phyloP scores from a whole-genome alignment of 2,113 vertebrate genomes.

The Actenoides hombroni region DNA sequence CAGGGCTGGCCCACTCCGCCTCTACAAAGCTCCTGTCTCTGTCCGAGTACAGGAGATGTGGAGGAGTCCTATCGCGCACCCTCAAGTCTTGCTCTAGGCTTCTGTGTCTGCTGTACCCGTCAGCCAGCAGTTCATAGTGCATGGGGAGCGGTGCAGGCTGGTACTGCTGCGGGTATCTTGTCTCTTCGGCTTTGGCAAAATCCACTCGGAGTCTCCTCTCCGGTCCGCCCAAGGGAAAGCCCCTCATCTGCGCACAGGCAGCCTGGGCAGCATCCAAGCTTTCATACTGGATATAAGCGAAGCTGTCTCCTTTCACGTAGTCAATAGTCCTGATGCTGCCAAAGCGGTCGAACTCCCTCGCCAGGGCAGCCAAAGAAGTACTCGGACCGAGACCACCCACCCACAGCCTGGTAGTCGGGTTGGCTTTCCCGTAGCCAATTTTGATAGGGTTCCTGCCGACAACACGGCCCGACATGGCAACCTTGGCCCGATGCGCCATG shows the following conservation, averaged over 20 bases:
- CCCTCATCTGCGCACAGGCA: slow-evolving; percentile 94
- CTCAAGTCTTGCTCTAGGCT: slow-evolving; percentile 90
- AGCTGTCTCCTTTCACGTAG: slow-evolving; percentile 95
- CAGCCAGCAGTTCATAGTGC: slow-evolving; percentile 87
- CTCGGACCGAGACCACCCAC: slow-evolving; percentile 92
- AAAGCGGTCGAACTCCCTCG: slow-evolving; percentile 95
- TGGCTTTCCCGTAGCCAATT: slow-evolving; percentile 96
- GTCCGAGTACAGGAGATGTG: slow-evolving; percentile 84
- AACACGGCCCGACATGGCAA: slow-evolving; percentile 94
- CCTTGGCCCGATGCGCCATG: slow-evolving; percentile 96
- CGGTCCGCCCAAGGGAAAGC: slow-evolving; percentile 88
- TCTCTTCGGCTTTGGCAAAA: slow-evolving; percentile 95
- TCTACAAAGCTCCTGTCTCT: slow-evolving; percentile 84
- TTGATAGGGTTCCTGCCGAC: slow-evolving; percentile 94
- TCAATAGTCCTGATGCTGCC: slow-evolving; percentile 96
- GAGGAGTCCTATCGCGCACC: slow-evolving; percentile 85
- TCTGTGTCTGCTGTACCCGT: slow-evolving; percentile 85
- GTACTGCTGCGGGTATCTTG: slow-evolving; percentile 81
- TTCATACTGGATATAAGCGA: slow-evolving; percentile 97
- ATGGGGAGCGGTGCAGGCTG: slow-evolving; percentile 82
- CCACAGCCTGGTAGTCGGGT: slow-evolving; percentile 95
- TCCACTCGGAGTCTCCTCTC: slow-evolving; percentile 92
- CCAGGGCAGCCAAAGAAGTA: slow-evolving; percentile 89
- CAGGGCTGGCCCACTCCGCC: slow-evolving; percentile 86
- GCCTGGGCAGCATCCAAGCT: slow-evolving; percentile 95